Base-by-base conservation (phyloP, 2,888 invertebrate genomes). In the Cactoblastis cactorum region DNA sequence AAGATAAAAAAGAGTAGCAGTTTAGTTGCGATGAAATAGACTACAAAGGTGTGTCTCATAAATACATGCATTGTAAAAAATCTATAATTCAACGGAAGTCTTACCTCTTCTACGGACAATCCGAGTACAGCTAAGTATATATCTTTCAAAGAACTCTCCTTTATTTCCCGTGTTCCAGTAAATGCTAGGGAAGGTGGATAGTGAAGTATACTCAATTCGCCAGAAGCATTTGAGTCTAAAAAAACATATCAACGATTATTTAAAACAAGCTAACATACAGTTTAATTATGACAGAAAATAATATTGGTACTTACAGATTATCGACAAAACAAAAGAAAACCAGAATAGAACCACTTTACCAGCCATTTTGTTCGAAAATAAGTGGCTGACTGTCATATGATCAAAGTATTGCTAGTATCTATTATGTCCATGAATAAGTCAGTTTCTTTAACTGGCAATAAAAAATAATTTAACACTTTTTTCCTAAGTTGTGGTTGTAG, bases 91-190 rank as follows among this genome's bases (percentile, higher is more conserved):
- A 15, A 48, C n/a, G 15, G 12, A 4, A 43, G 45, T 63, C 61
- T 54, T 82, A 93, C 93, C 83, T 93, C 92, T 74, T 93, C 92
- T n/a, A 93, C 92, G 9, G 95, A 93, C 58, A 93, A 92, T 45
- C 96, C 96, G 56, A 95, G 83, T 47, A 92, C 82, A 51, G 94
- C 93, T n/a, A 93, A 92, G 57, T 93, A 92, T 4, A 95, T 91
- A 75, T 96, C 95, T 67, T 91, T 92, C 1, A 95, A 75, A 2
- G 92, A 78, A 65, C 92, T 93, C 66, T 94, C 92, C 51, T 91
- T 90, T 9, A 94, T 72, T 57, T 89, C 86, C 56, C 92, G 92
- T 56, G 91, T 90, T 50, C 94, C 94, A 63, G 92, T 88, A 78
- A 96, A 95, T 55, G 85, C 79, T 38, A 95, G 80, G 61, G 94